Base-by-base conservation (phyloP, 2,888 invertebrate genomes). In the Protophormia terraenovae region DNA sequence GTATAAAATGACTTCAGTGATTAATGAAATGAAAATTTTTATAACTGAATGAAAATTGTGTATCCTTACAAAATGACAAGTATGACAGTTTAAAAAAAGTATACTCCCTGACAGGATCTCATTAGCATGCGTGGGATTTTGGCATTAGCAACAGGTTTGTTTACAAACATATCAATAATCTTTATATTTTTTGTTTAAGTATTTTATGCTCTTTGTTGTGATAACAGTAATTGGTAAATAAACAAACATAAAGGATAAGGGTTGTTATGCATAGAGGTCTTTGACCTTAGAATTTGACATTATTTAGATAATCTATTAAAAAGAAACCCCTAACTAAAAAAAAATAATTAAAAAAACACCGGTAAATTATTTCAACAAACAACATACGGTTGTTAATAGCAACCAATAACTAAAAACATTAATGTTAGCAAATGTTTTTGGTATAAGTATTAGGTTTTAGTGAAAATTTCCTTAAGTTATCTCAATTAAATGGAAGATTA, bases 401-500 rank as follows among this genome's bases (percentile, higher is more conserved):
- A 84, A 84, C 81, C n/a, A 45, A 62, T 41, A 19, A 53, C n/a
- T 41, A 32, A 76, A 71, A 45, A 45, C 62, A 72, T 55, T 64
- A 38, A 32, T 19, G 0, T 19, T 16, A 10, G 50, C 22, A 14
- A 53, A 38, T 19, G 29, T 16, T 19, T 29, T 53, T 50, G n/a
- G 12, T 41, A 19, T 22, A 19, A 38, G 8, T 7, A 47, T 38
- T 55, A 1, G n/a, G n/a, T n/a, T 41, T 29, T 7, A 71, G 53
- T 22, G 3, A 58, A 32, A 62, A 8, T n/a, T 45, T 41, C 35
- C 22, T 16, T 35, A 29, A 50, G 3, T 29, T 27, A 1, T 19
- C 14, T 7, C 19, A 41, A 22, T 27, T 67, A 19, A 66, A 92
- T 93, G 92, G 93, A 92, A 76, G 93, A 93, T 81, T 92, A 92